These are phyloP conservation scores for Drosophila differens DNA, from an alignment of 2,888 invertebrate genomes.

Conservation along the genomic window DNA sequence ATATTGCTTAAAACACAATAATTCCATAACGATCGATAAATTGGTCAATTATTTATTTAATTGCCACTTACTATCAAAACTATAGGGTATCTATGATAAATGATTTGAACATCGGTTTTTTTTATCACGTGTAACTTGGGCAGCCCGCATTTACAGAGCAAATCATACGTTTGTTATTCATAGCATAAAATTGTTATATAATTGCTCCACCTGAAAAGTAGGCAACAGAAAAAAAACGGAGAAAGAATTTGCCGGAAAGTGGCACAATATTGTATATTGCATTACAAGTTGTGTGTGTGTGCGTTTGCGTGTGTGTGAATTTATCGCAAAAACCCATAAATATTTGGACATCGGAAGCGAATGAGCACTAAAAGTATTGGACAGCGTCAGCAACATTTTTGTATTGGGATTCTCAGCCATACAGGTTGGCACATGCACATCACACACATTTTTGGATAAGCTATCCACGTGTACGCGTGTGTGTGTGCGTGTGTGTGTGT, in stretches of 20 bases:
- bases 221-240: conserved; percentile 28
- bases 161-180: conserved; percentile 63
- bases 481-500: conserved; percentile 7
- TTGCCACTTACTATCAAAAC: not conserved
- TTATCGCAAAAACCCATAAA: conserved; percentile 58
- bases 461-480: not conserved
- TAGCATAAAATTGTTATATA: conserved; percentile 70
- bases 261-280: conserved; percentile 36
- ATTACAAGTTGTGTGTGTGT: not conserved
- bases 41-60: not conserved
- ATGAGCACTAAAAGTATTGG: conserved; percentile 10
- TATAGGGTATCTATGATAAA: not conserved
- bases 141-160: not conserved
- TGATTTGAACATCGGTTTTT: not conserved
- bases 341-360: conserved; percentile 59
- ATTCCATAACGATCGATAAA: too few relatives aligned
- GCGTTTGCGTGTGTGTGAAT: conserved; percentile 6
- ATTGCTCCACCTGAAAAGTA: conserved; percentile 53
- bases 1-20: not conserved
- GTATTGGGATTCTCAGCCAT: conserved; percentile 36
- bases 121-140: conserved; percentile 15
- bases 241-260: conserved; percentile 56
- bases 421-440: conserved; percentile 45
- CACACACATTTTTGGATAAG: conserved; percentile 32
- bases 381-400: conserved; percentile 63